Conservation (phyloP, 2,113 vertebrate genomes). For the Myodes glareolus region DNA sequence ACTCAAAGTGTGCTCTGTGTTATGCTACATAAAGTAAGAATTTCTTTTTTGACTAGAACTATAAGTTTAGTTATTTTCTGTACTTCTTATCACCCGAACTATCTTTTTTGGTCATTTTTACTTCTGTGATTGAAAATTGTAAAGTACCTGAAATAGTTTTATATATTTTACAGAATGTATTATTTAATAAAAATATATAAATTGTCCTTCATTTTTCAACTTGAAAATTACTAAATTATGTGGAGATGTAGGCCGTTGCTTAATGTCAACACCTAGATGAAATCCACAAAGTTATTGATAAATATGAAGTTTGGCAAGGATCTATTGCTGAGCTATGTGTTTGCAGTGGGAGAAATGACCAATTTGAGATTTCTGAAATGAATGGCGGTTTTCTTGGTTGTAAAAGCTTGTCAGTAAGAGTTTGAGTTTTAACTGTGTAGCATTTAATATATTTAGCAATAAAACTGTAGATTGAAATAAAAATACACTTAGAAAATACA, state of each 20-base stretch:
- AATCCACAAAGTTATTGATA: neutral
- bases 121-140: neutral
- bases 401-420: constrained; percentile 49
- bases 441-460: constrained; percentile 57
- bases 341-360: constrained; percentile 44
- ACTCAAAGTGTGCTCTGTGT: neutral
- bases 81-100: neutral
- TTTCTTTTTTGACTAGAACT: neutral
- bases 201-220: neutral
- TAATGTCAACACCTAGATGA: constrained; percentile 16
- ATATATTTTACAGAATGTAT: neutral
- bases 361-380: constrained; percentile 62
- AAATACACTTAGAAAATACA: constrained; percentile 64
- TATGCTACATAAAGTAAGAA: neutral
- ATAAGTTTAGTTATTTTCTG: neutral
- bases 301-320: constrained; percentile 19
- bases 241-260: neutral
- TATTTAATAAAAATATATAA: neutral
- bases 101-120: constrained; percentile 30
- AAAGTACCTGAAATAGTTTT: neutral
- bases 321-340: constrained; percentile 37
- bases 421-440: constrained; percentile 65
- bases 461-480: constrained; percentile 59
- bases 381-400: constrained; percentile 61
- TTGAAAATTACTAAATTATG: neutral